Base-by-base conservation (phyloP, 1,140 invertebrate genomes). In the Drosophila subpulchrella region DNA sequence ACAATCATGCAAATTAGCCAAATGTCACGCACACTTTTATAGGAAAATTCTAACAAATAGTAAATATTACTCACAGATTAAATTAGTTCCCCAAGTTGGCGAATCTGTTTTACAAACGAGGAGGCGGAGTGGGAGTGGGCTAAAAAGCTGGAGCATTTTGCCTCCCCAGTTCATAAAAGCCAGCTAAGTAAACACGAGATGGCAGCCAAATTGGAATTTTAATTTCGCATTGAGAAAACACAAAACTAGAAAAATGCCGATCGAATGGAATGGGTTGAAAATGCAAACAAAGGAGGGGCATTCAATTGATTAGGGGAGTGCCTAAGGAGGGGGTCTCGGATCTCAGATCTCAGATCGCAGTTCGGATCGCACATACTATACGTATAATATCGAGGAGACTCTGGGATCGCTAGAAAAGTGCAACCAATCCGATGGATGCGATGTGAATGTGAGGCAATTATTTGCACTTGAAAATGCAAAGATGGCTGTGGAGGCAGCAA, bases 251-350 rank as follows among this genome's bases (percentile, higher is more conserved):
- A 75, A 63, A 71, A 65, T 53, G 50, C 50, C 50, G 50, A 53
- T 36, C 32, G 11, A 17, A 53, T 54, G 65, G 57, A 12, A 24
- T 27, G 44, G 65, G 30, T 32, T 54, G 30, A 46, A 44, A 76
- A 66, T 76, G 61, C 60, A 75, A 82, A 86, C 83, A 86, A 86
- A 86, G 83, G 83, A 83, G 62, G 65, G 51, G 83, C 83, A 86
- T 86, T 86, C 83, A 86, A 86, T 88, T 88, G 83, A 72, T 55
- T 63, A 67, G 42, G 66, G 46, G 76, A 71, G 76, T 78, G 39
- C 42, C 38, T 17, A 54, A 32, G 50, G 36, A 54, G 60, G 47
- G 48, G 58, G 56, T 34, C 24, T 42, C 42, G 8, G 54, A 60
- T 27, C 44, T 27, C 20, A 41, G 41, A 32, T 32, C 58, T 42